phyloP scores from a whole-genome alignment of 2,113 vertebrate species.

The Alouatta palliata region DNA sequence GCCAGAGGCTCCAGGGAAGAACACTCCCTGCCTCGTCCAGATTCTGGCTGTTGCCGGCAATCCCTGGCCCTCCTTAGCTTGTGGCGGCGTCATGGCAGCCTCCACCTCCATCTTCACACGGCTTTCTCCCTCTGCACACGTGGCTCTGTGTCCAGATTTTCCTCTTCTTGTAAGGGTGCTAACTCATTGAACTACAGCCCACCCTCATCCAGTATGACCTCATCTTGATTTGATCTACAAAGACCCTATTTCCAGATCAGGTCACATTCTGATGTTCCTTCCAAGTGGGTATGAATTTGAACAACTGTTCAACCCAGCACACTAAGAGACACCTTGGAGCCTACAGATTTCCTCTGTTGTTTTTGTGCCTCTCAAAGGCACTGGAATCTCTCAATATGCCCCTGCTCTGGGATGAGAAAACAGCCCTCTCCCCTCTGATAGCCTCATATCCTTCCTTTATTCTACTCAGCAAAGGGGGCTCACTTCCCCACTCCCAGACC shows the following conservation, averaged over 20 bases:
- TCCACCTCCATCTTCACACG: no score
- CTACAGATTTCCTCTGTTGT: background rate
- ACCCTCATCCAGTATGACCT: background rate
- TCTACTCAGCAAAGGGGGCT: background rate
- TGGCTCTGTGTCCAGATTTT: background rate
- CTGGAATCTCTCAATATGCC: background rate
- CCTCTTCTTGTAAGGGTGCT: background rate
- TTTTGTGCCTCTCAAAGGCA: background rate
- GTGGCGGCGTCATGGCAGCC: background rate
- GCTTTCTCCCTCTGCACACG: background rate
- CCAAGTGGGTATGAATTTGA: background rate
- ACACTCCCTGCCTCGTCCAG: background rate
- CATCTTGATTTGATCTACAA: background rate
- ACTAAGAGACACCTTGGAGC: background rate
- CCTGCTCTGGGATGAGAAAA: background rate
- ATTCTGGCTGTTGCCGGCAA: background rate
- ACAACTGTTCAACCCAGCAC: rapidly evolving
- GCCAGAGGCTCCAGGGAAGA: background rate
- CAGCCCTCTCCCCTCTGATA: background rate
- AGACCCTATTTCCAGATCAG: background rate
- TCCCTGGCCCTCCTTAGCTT: background rate
- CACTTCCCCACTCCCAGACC: rapidly evolving
- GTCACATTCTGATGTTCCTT: background rate
- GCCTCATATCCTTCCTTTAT: background rate
- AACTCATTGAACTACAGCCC: background rate